Evolutionary conservation across 1,140 invertebrate genomes (phyloP).

Genomic region (Holcopasites calliopsidis): DNA sequence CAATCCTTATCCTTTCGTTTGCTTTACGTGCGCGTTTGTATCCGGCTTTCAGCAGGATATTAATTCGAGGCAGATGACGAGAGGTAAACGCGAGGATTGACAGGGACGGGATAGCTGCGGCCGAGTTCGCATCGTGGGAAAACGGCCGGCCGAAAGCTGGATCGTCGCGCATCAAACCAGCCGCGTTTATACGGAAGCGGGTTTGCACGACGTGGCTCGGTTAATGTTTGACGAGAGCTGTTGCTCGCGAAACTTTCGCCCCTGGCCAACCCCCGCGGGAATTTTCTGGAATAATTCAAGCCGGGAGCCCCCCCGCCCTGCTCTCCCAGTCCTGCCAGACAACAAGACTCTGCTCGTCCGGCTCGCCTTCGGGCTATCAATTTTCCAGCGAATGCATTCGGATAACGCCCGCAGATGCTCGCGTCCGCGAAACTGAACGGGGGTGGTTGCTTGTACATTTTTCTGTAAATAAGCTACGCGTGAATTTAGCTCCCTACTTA

Average conservation of each 20-base stretch:
- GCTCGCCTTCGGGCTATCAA: slow-evolving; percentile 26
- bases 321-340: too few relatives aligned
- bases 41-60: not conserved
- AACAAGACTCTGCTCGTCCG: too few relatives aligned
- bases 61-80: not conserved
- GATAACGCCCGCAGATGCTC: not conserved
- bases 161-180: slow-evolving; percentile 21
- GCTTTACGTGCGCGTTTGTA: too few relatives aligned
- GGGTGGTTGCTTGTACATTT: too few relatives aligned
- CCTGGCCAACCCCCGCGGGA: slow-evolving; percentile 18
- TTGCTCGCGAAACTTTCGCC: slow-evolving; percentile 31
- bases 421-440: not conserved
- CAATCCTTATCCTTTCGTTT: too few relatives aligned
- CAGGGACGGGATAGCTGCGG: not conserved
- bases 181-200: slow-evolving; percentile 2
- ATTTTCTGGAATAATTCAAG: slow-evolving; percentile 55
- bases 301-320: not conserved
- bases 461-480: too few relatives aligned
- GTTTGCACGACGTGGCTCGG: slow-evolving; percentile 19
- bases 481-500: too few relatives aligned
- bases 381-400: slow-evolving; percentile 26
- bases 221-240: slow-evolving; percentile 50
- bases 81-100: not conserved
- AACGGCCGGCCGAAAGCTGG: not conserved
- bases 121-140: not conserved